Conservation (phyloP, 1,140 invertebrate species). For the Mya arenaria region DNA sequence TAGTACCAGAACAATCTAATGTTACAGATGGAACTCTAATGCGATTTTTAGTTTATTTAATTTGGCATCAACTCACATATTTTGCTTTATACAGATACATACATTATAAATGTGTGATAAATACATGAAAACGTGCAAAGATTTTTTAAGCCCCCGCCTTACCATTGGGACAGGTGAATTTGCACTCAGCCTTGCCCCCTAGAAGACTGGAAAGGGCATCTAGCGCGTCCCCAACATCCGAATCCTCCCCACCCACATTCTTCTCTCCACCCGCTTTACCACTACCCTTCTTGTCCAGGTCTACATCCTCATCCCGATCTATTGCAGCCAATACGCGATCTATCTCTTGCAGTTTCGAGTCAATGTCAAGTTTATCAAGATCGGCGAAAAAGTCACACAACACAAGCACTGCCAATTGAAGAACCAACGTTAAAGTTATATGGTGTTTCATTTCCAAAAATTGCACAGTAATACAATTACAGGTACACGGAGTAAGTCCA, state of each 20-base stretch:
- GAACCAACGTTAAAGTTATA: too few relatives aligned
- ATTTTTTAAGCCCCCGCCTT: not conserved
- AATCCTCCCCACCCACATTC: not conserved
- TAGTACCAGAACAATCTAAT: not conserved
- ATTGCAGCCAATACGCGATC: conserved; percentile 6
- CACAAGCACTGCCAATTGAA: too few relatives aligned
- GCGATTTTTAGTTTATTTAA: not conserved
- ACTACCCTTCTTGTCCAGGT: too few relatives aligned
- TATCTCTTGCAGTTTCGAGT: conserved; percentile 28
- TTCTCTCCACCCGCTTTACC: not conserved
- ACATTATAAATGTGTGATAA: not conserved
- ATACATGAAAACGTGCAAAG: not conserved
- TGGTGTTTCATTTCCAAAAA: too few relatives aligned
- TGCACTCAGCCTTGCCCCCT: not conserved
- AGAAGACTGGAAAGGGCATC: conserved; percentile 11
- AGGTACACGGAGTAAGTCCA: too few relatives aligned
- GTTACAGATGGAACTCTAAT: not conserved
- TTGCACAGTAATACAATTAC: too few relatives aligned
- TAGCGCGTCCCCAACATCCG: not conserved
- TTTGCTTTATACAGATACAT: not conserved
- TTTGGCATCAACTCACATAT: not conserved
- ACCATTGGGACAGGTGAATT: conserved; percentile 28
- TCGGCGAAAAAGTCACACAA: conserved; percentile 43
- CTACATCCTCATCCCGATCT: not conserved
- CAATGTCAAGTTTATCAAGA: conserved; percentile 41